phyloP scores from a whole-genome alignment of 2,888 invertebrate genomes.

The Eumacrocentrus americanus region DNA sequence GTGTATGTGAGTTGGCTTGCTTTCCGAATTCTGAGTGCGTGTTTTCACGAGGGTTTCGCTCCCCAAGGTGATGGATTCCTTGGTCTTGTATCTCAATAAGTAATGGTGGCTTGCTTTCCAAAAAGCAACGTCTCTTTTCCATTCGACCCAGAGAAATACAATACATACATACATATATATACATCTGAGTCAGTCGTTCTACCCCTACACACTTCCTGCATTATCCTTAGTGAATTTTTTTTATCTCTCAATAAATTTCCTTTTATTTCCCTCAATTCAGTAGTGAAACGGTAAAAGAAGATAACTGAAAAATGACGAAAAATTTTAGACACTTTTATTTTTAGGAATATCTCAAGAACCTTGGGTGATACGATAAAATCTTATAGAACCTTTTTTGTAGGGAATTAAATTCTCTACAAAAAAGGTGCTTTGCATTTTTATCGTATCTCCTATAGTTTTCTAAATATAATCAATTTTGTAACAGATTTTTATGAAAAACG shows the following conservation, averaged over 20 bases:
- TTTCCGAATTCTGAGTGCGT: slow-evolving; percentile 13
- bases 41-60: slow-evolving; percentile 28
- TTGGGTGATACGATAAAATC: too few relatives aligned
- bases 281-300: neutral
- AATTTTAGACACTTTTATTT: too few relatives aligned
- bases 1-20: slow-evolving; percentile 18
- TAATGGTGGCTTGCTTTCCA: slow-evolving; percentile 32
- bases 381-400: too few relatives aligned
- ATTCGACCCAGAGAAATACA: too few relatives aligned
- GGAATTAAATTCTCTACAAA: too few relatives aligned
- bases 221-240: slow-evolving; percentile 15
- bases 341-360: too few relatives aligned
- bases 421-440: too few relatives aligned
- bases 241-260: slow-evolving; percentile 34
- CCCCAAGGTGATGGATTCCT: slow-evolving; percentile 24
- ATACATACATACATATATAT: neutral
- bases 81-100: slow-evolving; percentile 34
- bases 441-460: too few relatives aligned
- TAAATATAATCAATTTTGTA: too few relatives aligned
- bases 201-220: neutral
- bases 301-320: too few relatives aligned
- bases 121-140: slow-evolving; percentile 1
- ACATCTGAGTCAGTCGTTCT: too few relatives aligned
- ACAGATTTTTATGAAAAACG: too few relatives aligned
- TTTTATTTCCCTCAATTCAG: neutral